Evolutionary conservation across 2,113 vertebrate genomes (phyloP).

Genomic region (Geococcyx californianus): DNA sequence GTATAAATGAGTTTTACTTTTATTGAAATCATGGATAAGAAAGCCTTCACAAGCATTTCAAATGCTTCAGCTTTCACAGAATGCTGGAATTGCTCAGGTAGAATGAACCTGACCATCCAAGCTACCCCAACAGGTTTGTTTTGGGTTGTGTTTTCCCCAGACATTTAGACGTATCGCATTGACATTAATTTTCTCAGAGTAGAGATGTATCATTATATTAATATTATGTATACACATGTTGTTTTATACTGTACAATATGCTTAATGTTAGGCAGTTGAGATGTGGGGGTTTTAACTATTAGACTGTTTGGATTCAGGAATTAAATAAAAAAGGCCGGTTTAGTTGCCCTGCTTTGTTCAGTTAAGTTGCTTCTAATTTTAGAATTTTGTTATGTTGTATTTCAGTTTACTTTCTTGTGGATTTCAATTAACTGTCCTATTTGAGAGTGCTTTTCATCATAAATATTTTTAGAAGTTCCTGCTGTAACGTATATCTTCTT

Average conservation of each 20-base stretch:
- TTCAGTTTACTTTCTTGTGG: not conserved
- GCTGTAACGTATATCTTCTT: not conserved
- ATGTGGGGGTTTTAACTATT: accelerated
- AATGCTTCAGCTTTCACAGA: not conserved
- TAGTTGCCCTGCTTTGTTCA: not conserved
- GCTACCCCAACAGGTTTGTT: not conserved
- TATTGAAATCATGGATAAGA: not conserved
- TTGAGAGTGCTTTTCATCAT: not conserved
- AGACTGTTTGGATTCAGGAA: not conserved
- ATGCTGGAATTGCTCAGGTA: not conserved
- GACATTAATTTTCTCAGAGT: not conserved
- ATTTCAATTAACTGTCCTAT: not conserved
- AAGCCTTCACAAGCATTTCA: not conserved
- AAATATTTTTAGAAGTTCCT: not conserved
- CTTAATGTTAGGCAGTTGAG: not conserved
- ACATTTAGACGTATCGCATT: not conserved
- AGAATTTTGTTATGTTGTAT: not conserved
- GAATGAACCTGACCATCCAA: not conserved
- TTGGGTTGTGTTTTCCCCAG: not conserved
- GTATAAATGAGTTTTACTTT: not conserved
- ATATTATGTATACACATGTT: not conserved
- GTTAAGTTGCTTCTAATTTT: not conserved
- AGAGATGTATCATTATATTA: not conserved
- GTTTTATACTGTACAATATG: not conserved
- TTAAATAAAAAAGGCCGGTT: not conserved